Evolutionary conservation across 2,888 invertebrate species (phyloP).

Genomic region (Automeris io): DNA sequence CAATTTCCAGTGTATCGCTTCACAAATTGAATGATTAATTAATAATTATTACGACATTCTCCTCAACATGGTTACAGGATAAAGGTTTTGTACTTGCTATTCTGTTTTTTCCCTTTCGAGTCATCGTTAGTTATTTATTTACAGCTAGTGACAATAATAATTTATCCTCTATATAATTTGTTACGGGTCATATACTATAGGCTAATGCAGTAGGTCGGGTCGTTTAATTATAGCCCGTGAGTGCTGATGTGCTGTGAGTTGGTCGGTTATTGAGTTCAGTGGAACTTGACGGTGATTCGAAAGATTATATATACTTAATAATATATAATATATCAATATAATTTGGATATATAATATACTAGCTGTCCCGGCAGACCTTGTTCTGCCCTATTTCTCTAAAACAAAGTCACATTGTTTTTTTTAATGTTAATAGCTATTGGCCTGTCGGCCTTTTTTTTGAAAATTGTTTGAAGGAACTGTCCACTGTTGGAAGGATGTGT

Average conservation of each 20-base stretch:
- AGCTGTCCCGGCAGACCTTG: no score
- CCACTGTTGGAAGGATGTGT: no score
- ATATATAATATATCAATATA: no score
- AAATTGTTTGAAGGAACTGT: no score
- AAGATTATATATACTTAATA: not conserved
- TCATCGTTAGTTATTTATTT: not conserved
- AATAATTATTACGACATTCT: no score
- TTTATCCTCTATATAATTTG: constrained; percentile 5
- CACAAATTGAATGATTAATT: no score
- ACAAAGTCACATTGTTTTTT: no score
- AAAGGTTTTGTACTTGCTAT: not conserved
- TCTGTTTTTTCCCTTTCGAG: not conserved
- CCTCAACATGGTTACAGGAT: not conserved
- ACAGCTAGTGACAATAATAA: not conserved
- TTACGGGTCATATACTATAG: constrained; percentile 1
- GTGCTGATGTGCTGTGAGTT: not conserved
- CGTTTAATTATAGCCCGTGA: constrained; percentile 7
- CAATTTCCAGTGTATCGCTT: no score
- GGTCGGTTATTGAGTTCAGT: constrained; percentile 8
- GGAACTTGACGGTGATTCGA: constrained; percentile 3
- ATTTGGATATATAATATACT: no score
- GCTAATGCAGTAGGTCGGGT: constrained; percentile 5
- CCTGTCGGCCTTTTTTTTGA: no score
- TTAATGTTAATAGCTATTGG: no score
- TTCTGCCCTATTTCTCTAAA: no score